Percentiles rank a stretch among this genome's conserved stretches.
phyloP scores from a whole-genome alignment of 2,797 vertebrate species.

The Enteromius treurensis region DNA sequence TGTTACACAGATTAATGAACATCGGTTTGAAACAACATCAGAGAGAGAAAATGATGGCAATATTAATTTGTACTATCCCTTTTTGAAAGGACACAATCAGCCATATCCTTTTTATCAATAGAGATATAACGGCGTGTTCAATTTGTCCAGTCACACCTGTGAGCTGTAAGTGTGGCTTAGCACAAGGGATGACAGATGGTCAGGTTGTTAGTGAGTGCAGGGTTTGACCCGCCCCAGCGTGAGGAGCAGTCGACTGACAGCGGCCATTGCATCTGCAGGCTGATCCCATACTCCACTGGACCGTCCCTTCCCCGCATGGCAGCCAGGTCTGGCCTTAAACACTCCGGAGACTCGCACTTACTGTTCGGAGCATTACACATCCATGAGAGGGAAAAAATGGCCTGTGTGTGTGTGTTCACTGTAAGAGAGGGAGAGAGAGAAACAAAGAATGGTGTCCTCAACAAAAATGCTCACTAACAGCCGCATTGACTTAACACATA shows the following conservation, averaged over 20 bases:
- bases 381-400: conserved; percentile 45
- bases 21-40: not conserved
- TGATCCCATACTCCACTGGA: conserved; percentile 42
- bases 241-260: conserved; percentile 40
- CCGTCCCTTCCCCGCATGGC: conserved; percentile 50
- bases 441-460: not conserved
- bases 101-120: conserved; percentile 9
- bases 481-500: conserved; percentile 35
- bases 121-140: conserved; percentile 12
- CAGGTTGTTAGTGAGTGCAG: conserved; percentile 27
- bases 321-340: conserved; percentile 64
- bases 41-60: not conserved
- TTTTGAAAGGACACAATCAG: not conserved
- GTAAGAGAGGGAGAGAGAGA: conserved; percentile 17
- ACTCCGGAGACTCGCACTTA: conserved; percentile 33
- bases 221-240: conserved; percentile 23
- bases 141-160: conserved; percentile 26
- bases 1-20: not conserved
- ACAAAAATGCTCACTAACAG: conserved; percentile 13
- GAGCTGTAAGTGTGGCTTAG: conserved; percentile 30
- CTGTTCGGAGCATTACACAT: conserved; percentile 32
- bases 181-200: conserved; percentile 35
- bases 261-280: conserved; percentile 32
- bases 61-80: not conserved
- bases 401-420: conserved; percentile 24